Evolutionary conservation across 2,113 vertebrate species (phyloP), one percentile per base, ranked within the genome.

Genomic region (Colossoma macropomum): DNA sequence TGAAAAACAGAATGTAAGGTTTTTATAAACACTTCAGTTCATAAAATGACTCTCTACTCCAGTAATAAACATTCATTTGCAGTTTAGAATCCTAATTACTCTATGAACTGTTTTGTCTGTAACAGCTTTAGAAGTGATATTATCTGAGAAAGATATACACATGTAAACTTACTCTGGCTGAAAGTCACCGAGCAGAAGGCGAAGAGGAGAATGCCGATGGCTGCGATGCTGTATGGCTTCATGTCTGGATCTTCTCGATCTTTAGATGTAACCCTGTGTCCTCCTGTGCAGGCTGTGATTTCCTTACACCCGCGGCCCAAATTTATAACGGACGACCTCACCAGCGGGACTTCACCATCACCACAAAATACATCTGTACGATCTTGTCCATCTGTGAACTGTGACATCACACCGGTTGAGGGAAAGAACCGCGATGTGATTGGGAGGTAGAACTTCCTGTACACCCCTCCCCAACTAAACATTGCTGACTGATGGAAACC

Each of bases 361-460:
- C 80, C 71, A 82, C 30, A 19, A 52, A 13, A 41, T 23, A 75
- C 34, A 83, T 27, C 34, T 41, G 21, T 45, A 45, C 5, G 4
- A 45, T 45, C 9, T 45, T 5, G 38, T 77, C 81, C 21, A 30
- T 56, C 4, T 2, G n/a, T 52, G 52, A 69, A 59, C 23, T 28
- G 34, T 83, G 65, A 77, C 65, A 34, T 62, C 54, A 77, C 81
- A 62, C 1, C 7, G 34, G 4, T 15, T 28, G 81, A 13, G 73
- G 74, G 68, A 71, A 71, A 34, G 32, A 77, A 83, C 52, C 81
- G 23, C 71, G n/a, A 56, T 75, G 71, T 66, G 50, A 52, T 23
- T 50, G 41, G 27, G 19, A 59, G 34, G 74, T 83, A 77, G 73
- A 32, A 60, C 62, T 69, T 83, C 38, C 81, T 71, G 65, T 70